Evolutionary conservation across 2,797 vertebrate species (phyloP), one percentile per base, ranked within the genome.

Genomic region (Lacerta bilineata): DNA sequence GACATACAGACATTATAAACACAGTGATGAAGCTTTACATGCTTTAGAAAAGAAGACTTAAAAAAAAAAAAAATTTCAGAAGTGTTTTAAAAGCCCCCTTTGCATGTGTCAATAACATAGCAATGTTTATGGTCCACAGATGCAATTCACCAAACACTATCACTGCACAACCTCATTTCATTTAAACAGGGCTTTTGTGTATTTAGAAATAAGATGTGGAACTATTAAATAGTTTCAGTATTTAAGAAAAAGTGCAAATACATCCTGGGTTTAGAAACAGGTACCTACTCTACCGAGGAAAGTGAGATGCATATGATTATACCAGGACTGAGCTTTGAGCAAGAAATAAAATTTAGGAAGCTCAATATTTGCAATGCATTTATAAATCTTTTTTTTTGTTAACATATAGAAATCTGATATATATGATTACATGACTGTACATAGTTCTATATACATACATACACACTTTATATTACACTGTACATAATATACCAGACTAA

Each of bases 391-490:
- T 84, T 55, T 55, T 55, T 90, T 90, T 91, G 66, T 43, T 80
- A 93, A 88, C 86, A 77, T 43, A 85, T 0, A 88, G 80, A 93
- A 84, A 9, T 61, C 79, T 89, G 68, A 84, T 92, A 93, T 85
- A 92, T 68, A 74, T 85, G 90, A 84, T 91, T 95, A 93, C 88
- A 3, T 85, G 88, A 91, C 94, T 97, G 94, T 96, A 97, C 94
- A 97, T 95, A 93, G 87, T 89, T 90, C 91, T 94, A 94, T 95
- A 95, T 96, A 97, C 82, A 96, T 93, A 95, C 93, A 90, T 94
- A 91, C 88, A 93, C 87, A 84, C 92, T 90, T 91, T 94, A 95
- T 97, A 94, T 85, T 97, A 97, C 96, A 96, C 96, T 96, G 96
- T 96, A 97, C 96, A 97, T 75, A 85, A 90, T 88, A 92, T 90